These are phyloP conservation scores for Anoplophora glabripennis DNA, from an alignment of 1,140 invertebrate genomes.

Conservation along the genomic window DNA sequence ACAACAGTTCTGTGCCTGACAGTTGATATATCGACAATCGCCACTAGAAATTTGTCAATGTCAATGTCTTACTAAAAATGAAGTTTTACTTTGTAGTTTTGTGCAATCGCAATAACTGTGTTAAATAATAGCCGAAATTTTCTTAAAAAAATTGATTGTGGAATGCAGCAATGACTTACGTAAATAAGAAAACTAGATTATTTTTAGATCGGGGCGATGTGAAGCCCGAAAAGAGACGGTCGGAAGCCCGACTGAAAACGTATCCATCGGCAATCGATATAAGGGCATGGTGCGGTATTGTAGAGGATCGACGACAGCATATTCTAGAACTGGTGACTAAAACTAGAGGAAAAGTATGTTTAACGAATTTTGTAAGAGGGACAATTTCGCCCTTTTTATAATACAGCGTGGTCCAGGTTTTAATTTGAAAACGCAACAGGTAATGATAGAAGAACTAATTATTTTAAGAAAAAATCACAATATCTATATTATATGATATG, in stretches of 20 bases:
- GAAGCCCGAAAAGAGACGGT: slow-evolving; percentile 25
- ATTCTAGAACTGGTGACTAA: slow-evolving; percentile 37
- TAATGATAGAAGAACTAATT: too few relatives aligned
- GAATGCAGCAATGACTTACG: slow-evolving; percentile 29
- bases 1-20: too few relatives aligned
- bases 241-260: slow-evolving; percentile 38
- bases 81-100: too few relatives aligned
- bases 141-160: slow-evolving; percentile 3
- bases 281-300: slow-evolving; percentile 32
- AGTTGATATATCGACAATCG: too few relatives aligned
- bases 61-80: too few relatives aligned
- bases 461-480: too few relatives aligned
- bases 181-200: slow-evolving; percentile 27
- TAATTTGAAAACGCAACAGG: too few relatives aligned
- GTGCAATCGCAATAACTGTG: too few relatives aligned
- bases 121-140: background rate
- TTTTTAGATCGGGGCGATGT: slow-evolving; percentile 28
- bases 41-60: too few relatives aligned
- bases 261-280: slow-evolving; percentile 37
- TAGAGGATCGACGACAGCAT: slow-evolving; percentile 37
- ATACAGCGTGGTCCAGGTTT: background rate
- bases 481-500: too few relatives aligned
- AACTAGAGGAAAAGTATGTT: slow-evolving; percentile 26
- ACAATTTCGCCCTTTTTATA: background rate
- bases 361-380: background rate